Evolutionary conservation across 1,140 invertebrate species (phyloP), one percentile per base, ranked within the genome.

Genomic region (Drosophila tristis): DNA sequence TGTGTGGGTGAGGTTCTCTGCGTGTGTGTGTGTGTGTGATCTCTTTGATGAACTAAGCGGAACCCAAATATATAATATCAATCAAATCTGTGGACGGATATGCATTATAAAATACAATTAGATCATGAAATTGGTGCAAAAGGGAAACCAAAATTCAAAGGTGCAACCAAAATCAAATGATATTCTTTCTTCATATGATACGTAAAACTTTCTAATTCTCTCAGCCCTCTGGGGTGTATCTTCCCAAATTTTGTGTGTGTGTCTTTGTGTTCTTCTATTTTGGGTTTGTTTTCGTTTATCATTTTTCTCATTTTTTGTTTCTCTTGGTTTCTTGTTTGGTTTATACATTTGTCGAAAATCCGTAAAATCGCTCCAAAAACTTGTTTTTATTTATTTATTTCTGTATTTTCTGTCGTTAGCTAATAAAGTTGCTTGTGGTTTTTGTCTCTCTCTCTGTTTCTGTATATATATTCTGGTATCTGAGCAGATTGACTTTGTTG

Each of bases 351-450:
- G 47, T 87, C 74, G 78, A 86, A 86, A 86, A 86, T 70, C 82
- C 80, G 82, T 87, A 86, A 86, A 86, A 82, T 86, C 82, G 74
- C 82, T 86, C 82, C 78, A 86, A 86, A 39, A 86, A 87, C 82
- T 82, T 86, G 82, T 87, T 76, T 76, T 56, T 76, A 56, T 63
- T 47, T 73, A 39, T 39, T 13, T 39, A 13, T 72, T 62, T 72
- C 29, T 55, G 29, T 65, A 51, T 74, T 67, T 74, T 76, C 73
- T 73, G 60, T 49, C 64, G 51, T 85, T 76, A 64, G 81, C 78
- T 85, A 74, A 47, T 74, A 87, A 80, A 78, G 78, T 86, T 86
- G 51, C 60, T 74, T 84, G 65, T 56, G 66, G 42, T 67, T 78
- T 53, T 20, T 66, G 29, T 67, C 42, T 63, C 45, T 45, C 26